Evolutionary conservation across 23 tunicate species (phyloP), one percentile per base, ranked within the genome.

Genomic region (Clavelina lepadiformis): DNA sequence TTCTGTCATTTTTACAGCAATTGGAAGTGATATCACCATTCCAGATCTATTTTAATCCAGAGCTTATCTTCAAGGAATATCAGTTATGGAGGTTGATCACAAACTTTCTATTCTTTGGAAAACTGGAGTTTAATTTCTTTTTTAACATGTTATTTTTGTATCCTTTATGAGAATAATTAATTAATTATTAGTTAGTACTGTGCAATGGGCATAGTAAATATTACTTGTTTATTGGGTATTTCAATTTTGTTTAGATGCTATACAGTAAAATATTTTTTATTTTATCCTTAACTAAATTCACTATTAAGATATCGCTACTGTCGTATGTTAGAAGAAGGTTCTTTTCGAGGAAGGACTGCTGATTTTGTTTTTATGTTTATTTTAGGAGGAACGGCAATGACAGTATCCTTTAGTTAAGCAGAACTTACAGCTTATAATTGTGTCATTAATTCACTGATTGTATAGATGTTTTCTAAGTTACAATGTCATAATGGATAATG

Each of bases 361-460:
- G 98, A 93, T 62, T 93, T 83, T 73, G 93, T 93, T 33, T 93
- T 93, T 59, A 82, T 93, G 91, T 93, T 83, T 61, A 5, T 93
- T 4, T 58, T 93, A 2, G 98, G 93, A 1, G 86, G 85, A 30
- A 33, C 53, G 29, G 61, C 81, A 25, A 77, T 93, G 87, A 63
- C 78, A 61, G 97, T 89, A 87, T 79, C 82, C 78, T 87, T 79
- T 68, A 7, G n/a, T n/a, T n/a, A n/a, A n/a, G n/a, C n/a, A n/a
- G n/a, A n/a, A n/a, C n/a, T n/a, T n/a, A n/a, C n/a, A n/a, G n/a
- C n/a, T n/a, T n/a, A n/a, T n/a, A n/a, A n/a, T n/a, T n/a, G n/a
- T n/a, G n/a, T n/a, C n/a, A n/a, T n/a, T n/a, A n/a, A n/a, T n/a
- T n/a, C n/a, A n/a, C n/a, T n/a, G n/a, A n/a, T n/a, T n/a, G n/a